Percentiles rank a stretch among this genome's conserved stretches.
phyloP scores from a whole-genome alignment of 2,888 invertebrate species.

The Melikaiella ostensackeni region DNA sequence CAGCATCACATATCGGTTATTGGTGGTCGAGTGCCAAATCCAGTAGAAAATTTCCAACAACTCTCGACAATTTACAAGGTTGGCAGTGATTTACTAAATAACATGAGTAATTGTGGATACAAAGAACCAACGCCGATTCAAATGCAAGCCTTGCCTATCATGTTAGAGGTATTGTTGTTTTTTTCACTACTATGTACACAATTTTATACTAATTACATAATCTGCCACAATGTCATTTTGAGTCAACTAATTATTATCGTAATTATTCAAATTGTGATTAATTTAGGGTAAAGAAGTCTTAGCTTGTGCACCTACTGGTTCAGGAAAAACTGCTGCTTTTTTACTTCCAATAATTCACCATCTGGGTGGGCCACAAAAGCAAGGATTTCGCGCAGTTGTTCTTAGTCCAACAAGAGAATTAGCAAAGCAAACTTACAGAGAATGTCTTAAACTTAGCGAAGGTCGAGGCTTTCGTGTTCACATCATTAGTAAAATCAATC shows the following conservation, averaged over 20 bases:
- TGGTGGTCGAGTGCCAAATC: conserved; percentile 89
- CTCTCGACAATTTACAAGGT: conserved; percentile 81
- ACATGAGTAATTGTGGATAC: conserved; percentile 85
- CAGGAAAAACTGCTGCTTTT: conserved; percentile 98
- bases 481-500: conserved; percentile 88
- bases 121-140: conserved; percentile 91
- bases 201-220: no score
- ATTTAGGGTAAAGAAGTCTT: conserved; percentile 87
- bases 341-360: conserved; percentile 91
- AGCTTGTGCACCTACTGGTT: conserved; percentile 98
- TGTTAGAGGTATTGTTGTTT: conserved; percentile 87
- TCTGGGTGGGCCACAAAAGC: conserved; percentile 83
- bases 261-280: conserved; percentile 29
- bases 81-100: conserved; percentile 82
- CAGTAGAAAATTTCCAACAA: conserved; percentile 85
- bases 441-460: conserved; percentile 87
- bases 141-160: conserved; percentile 94
- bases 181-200: not conserved
- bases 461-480: conserved; percentile 86
- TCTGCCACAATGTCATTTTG: no score
- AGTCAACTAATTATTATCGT: no score
- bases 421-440: conserved; percentile 92
- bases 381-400: conserved; percentile 91
- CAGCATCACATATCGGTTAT: conserved; percentile 86
- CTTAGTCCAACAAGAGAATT: conserved; percentile 96